A percentile compares a stretch with the other conserved stretches of the same genome.
Conservation (phyloP, 2,113 vertebrate genomes). For the Carassius carassius region DNA sequence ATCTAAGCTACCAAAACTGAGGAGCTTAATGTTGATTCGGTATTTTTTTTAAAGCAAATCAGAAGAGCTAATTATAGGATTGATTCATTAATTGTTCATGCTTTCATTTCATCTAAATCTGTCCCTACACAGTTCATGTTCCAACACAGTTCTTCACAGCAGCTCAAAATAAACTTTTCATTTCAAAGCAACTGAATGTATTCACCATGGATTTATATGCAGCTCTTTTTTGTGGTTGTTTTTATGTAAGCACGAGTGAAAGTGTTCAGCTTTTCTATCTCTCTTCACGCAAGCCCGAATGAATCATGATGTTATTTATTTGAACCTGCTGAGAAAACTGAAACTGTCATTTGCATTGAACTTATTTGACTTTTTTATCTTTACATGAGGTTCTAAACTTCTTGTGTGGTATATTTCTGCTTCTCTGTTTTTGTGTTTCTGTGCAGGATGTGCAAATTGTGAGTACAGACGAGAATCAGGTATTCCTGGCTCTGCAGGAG, state of each 20-base stretch:
- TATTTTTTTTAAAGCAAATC: neutral
- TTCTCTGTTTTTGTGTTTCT: neutral
- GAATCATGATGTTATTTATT: neutral
- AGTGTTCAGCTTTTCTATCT: neutral
- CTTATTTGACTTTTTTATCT: neutral
- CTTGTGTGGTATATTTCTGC: neutral
- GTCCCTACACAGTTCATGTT: neutral
- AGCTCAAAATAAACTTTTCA: conserved; percentile 2
- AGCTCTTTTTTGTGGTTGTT: neutral
- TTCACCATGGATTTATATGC: neutral
- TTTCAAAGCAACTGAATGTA: neutral
- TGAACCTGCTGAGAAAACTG: conserved; percentile 12
- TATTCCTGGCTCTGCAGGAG: conserved; percentile 93
- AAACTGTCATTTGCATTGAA: neutral
- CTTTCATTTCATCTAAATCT: conserved; percentile 15
- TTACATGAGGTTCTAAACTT: neutral
- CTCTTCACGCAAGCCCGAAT: neutral
- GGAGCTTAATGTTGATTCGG: conserved; percentile 6
- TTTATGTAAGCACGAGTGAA: neutral
- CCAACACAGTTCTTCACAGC: neutral
- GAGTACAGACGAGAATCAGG: conserved; percentile 93
- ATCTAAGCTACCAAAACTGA: conserved; percentile 16
- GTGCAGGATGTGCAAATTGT: conserved; percentile 91
- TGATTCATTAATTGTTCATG: neutral
- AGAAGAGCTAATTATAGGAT: neutral